Evolutionary conservation across 2,888 invertebrate genomes (phyloP).

Genomic region (Caenorhabditis macrosperma): DNA sequence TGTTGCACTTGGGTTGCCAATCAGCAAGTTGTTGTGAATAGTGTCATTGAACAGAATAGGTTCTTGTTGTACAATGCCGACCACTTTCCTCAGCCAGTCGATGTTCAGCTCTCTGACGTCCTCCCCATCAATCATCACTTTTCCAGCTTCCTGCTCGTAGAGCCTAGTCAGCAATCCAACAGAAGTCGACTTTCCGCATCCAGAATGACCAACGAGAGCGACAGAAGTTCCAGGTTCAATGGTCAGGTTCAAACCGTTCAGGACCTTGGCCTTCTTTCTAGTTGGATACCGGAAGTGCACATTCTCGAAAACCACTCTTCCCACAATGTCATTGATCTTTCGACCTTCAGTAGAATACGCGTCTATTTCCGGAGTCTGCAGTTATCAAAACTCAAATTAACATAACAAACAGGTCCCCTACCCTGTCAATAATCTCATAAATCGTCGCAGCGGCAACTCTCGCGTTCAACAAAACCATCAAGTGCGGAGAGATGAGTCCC

Average conservation of each 20-base stretch:
- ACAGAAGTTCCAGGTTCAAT: slow-evolving; percentile 80
- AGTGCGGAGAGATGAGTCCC: slow-evolving; percentile 74
- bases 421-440: slow-evolving; percentile 74
- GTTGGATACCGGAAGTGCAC: slow-evolving; percentile 75
- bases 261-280: slow-evolving; percentile 64
- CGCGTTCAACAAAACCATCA: slow-evolving; percentile 75
- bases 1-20: slow-evolving; percentile 58
- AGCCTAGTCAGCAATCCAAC: slow-evolving; percentile 86
- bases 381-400: slow-evolving; percentile 28
- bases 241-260: slow-evolving; percentile 80
- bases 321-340: slow-evolving; percentile 60
- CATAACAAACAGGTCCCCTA: slow-evolving; percentile 38
- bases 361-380: slow-evolving; percentile 67
- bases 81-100: slow-evolving; percentile 52
- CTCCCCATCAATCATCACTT: slow-evolving; percentile 80
- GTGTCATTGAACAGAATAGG: slow-evolving; percentile 65
- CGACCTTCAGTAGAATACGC: slow-evolving; percentile 65
- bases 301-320: slow-evolving; percentile 68
- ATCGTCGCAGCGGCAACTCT: slow-evolving; percentile 76
- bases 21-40: slow-evolving; percentile 59
- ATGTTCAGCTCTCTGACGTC: slow-evolving; percentile 59
- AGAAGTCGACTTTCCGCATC: slow-evolving; percentile 86
- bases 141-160: slow-evolving; percentile 86
- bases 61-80: slow-evolving; percentile 69
- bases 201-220: slow-evolving; percentile 84